Evolutionary conservation across 2,797 vertebrate species (phyloP).

Genomic region (Remorina albescens): DNA sequence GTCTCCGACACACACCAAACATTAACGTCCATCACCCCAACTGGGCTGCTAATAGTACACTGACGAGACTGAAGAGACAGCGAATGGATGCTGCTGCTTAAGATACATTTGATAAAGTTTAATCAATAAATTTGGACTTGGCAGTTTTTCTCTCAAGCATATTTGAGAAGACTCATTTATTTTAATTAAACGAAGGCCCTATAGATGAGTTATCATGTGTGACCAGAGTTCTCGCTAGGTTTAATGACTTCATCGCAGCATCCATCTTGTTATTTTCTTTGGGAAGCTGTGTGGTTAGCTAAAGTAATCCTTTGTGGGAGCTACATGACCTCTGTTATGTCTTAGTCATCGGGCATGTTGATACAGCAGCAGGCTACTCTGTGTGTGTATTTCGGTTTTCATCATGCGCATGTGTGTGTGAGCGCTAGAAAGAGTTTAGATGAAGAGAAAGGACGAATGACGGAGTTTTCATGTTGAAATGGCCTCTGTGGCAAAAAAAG

Average conservation of each 20-base stretch:
- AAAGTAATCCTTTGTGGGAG: background rate
- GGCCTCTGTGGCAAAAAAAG: slow-evolving; percentile 17
- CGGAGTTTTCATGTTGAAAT: background rate
- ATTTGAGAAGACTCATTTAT: background rate
- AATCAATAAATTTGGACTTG: background rate
- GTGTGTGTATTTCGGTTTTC: background rate
- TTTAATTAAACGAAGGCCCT: background rate
- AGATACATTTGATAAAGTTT: background rate
- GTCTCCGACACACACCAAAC: background rate
- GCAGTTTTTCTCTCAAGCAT: background rate
- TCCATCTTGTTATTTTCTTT: background rate
- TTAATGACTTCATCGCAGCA: background rate
- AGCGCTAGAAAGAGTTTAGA: background rate
- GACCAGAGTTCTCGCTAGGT: background rate
- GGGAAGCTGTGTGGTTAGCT: background rate
- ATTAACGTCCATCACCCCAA: background rate
- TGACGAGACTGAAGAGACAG: background rate
- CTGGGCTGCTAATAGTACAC: background rate
- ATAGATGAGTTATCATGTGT: background rate
- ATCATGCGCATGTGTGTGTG: background rate
- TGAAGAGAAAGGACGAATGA: background rate
- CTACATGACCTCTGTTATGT: background rate
- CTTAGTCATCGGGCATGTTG: background rate
- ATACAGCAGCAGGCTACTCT: background rate
- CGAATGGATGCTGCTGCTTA: background rate